These are phyloP conservation scores for Synergus itoensis DNA, from an alignment of 2,888 invertebrate genomes.

Conservation along the genomic window DNA sequence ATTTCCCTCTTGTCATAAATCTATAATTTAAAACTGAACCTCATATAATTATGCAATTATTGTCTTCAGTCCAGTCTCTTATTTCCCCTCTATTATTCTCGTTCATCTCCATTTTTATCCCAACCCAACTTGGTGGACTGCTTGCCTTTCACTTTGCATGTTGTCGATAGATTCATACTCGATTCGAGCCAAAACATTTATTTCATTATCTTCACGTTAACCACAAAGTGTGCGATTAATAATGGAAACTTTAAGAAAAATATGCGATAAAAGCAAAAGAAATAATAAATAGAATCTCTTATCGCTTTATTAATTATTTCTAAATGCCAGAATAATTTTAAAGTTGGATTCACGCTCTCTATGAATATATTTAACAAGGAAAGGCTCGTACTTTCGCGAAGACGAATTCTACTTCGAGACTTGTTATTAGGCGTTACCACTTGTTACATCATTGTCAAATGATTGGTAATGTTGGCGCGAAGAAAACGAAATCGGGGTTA, in stretches of 20 bases:
- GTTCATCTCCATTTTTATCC: constrained; percentile 25
- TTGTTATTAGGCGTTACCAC: background rate
- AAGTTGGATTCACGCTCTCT: background rate
- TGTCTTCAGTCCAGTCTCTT: constrained; percentile 1
- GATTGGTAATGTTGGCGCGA: constrained; percentile 4
- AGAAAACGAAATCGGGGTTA: constrained; percentile 7
- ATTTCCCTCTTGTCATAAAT: too few species aligned
- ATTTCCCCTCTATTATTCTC: constrained; percentile 8
- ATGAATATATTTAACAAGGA: background rate
- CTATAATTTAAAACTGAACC: too few species aligned
- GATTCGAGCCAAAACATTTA: constrained; percentile 7
- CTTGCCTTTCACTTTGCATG: constrained; percentile 32
- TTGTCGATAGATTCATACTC: constrained; percentile 21
- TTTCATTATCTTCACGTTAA: background rate
- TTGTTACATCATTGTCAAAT: constrained; percentile 14
- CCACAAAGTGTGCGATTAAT: too few species aligned
- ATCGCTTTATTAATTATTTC: background rate
- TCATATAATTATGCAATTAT: background rate
- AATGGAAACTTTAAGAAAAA: too few species aligned
- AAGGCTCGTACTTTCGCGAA: constrained; percentile 6
- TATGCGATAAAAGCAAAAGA: too few species aligned
- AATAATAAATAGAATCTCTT: background rate
- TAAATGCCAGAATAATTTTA: background rate
- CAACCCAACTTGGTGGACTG: constrained; percentile 19
- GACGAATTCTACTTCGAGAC: background rate